phyloP scores from a whole-genome alignment of 2,113 vertebrate genomes.

The Rhinoptilus africanus region DNA sequence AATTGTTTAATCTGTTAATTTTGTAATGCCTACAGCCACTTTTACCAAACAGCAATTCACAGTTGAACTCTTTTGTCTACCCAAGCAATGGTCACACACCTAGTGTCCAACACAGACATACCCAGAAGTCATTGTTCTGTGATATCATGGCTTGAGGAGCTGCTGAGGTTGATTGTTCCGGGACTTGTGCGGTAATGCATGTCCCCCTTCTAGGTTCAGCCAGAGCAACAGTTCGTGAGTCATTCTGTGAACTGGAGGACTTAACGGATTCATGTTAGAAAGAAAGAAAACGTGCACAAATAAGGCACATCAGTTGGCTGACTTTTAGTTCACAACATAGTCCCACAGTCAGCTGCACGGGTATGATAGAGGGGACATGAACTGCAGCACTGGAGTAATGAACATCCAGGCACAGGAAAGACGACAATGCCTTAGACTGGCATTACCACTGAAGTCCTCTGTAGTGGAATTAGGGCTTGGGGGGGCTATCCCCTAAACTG shows the following conservation, averaged over 20 bases:
- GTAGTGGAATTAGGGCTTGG: background rate
- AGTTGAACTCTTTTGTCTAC: background rate
- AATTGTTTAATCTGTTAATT: background rate
- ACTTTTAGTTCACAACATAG: fast-evolving
- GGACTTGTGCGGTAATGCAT: background rate
- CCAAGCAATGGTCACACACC: background rate
- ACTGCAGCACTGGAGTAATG: background rate
- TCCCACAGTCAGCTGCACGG: background rate
- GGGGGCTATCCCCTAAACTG: fast-evolving
- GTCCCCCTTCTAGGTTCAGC: background rate
- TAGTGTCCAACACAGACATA: background rate
- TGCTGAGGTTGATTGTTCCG: background rate
- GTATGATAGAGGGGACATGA: fast-evolving
- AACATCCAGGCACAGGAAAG: background rate
- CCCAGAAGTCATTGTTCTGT: background rate
- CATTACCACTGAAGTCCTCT: background rate
- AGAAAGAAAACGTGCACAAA: background rate
- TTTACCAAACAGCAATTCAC: background rate
- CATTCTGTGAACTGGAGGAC: background rate
- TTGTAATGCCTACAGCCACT: background rate
- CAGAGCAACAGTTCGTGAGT: background rate
- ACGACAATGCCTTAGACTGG: background rate
- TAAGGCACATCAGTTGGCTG: background rate
- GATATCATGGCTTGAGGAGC: background rate
- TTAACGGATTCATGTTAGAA: background rate